A percentile compares a stretch with the other conserved stretches of the same genome.
phyloP scores from a whole-genome alignment of 2,888 invertebrate species.

The Imbricaverruca yamaguchii region DNA sequence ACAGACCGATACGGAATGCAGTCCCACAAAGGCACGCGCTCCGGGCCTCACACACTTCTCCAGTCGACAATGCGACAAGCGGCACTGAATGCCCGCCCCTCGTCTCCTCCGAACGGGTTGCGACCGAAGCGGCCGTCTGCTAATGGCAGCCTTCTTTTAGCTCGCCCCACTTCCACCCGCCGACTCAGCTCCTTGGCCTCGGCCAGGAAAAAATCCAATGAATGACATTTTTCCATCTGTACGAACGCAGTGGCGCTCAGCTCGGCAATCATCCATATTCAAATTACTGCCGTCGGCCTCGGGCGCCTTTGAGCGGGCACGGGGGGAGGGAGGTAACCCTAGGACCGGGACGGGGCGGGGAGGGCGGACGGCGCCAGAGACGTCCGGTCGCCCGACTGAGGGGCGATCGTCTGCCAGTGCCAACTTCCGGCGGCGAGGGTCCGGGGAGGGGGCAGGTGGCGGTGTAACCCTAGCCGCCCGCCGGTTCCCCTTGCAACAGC shows the following conservation, averaged over 20 bases:
- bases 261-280: neutral
- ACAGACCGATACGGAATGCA: neutral
- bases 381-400: neutral
- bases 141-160: neutral
- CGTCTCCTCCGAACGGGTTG: neutral
- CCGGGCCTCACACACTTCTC: no score
- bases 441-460: conserved; percentile 8
- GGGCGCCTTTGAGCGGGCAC: neutral
- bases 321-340: neutral
- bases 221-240: conserved; percentile 2
- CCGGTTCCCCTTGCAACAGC: neutral
- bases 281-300: neutral
- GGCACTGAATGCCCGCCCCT: neutral
- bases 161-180: neutral
- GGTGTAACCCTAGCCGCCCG: neutral
- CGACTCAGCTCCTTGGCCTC: neutral
- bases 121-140: neutral
- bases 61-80: neutral
- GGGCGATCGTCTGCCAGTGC: neutral
- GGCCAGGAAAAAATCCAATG: neutral
- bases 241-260: neutral
- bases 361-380: neutral
- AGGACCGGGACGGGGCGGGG: neutral
- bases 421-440: neutral
- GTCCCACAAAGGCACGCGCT: neutral